These are phyloP conservation scores for Mus spicilegus DNA, from an alignment of 2,113 vertebrate species.

Conservation along the genomic window DNA sequence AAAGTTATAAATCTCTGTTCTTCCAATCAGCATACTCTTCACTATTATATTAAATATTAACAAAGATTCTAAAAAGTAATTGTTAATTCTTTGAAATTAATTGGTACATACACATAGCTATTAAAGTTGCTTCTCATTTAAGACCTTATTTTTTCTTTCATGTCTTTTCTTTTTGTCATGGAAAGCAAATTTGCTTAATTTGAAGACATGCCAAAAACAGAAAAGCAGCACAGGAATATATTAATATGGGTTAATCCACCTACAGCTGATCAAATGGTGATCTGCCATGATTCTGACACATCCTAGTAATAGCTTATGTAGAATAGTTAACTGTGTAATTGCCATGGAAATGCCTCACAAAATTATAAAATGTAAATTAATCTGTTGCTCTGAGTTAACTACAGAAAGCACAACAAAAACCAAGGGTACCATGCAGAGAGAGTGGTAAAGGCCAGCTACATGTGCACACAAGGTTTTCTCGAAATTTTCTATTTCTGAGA, in stretches of 20 bases:
- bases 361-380: neutral
- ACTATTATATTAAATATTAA: neutral
- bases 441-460: neutral
- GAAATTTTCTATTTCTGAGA: neutral
- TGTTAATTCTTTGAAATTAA: neutral
- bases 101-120: neutral
- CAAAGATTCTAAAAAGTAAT: neutral
- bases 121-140: neutral
- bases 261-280: neutral
- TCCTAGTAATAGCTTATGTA: neutral
- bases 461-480: neutral
- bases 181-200: neutral
- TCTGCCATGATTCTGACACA: neutral
- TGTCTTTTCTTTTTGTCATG: neutral
- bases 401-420: neutral
- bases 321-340: neutral
- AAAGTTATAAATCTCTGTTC: neutral
- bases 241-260: neutral
- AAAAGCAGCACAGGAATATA: neutral
- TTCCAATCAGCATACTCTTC: neutral
- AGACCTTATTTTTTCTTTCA: neutral
- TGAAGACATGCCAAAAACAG: neutral
- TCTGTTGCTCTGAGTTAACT: neutral
- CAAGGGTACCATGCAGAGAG: neutral
- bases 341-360: neutral